These are phyloP conservation scores for Ips nitidus DNA, from an alignment of 1,140 invertebrate species.

Conservation along the genomic window DNA sequence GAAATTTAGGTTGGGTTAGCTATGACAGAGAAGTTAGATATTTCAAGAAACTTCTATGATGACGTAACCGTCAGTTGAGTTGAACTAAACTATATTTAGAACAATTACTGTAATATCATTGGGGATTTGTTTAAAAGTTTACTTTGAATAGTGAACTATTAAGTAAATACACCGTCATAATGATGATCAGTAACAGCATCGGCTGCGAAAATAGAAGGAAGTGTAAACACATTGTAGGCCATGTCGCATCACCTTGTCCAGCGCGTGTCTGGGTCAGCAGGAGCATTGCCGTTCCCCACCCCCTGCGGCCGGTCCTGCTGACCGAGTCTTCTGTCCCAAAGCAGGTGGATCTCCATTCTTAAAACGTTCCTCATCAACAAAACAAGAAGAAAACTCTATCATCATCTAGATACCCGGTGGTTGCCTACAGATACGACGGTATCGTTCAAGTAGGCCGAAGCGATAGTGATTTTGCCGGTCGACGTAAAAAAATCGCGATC, in stretches of 20 bases:
- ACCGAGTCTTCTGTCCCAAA: slow-evolving; percentile 52
- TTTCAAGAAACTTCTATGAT: too few species aligned
- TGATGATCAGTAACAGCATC: neutral
- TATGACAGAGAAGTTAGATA: too few species aligned
- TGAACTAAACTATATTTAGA: too few species aligned
- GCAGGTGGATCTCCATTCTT: slow-evolving; percentile 61
- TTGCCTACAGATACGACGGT: slow-evolving; percentile 41
- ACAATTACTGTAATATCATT: too few species aligned
- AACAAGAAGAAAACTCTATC: slow-evolving; percentile 25
- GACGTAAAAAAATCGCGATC: slow-evolving; percentile 12
- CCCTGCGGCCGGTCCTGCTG: slow-evolving; percentile 30
- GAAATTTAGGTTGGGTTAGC: too few species aligned
- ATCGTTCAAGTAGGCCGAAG: slow-evolving; percentile 20
- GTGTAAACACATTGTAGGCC: slow-evolving; percentile 25
- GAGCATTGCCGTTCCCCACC: slow-evolving; percentile 38
- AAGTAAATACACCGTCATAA: neutral
- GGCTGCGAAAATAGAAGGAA: slow-evolving; percentile 4
- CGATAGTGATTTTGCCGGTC: slow-evolving; percentile 9
- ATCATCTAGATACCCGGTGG: slow-evolving; percentile 45
- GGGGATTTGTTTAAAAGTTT: too few species aligned
- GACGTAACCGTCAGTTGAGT: too few species aligned
- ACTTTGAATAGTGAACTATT: too few species aligned
- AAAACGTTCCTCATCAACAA: slow-evolving; percentile 49
- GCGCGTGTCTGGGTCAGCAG: slow-evolving; percentile 62
- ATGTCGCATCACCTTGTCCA: slow-evolving; percentile 37